Evolutionary conservation across 2,888 invertebrate species (phyloP).

Genomic region (Lissocephala sabroskyi): DNA sequence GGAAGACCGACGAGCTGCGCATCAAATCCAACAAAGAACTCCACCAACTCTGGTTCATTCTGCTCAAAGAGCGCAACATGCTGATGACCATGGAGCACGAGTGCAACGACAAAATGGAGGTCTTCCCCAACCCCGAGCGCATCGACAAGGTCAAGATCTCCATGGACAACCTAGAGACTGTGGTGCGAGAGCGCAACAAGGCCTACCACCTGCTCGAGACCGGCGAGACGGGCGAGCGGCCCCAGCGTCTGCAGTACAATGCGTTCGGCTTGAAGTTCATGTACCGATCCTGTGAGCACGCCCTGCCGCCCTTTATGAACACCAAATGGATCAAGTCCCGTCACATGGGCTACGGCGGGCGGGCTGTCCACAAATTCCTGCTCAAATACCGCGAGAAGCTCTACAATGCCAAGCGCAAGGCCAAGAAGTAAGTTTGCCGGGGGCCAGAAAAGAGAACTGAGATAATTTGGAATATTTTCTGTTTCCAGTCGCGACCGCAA

Average conservation of each 20-base stretch:
- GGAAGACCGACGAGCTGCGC: slow-evolving; percentile 91
- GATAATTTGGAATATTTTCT: slow-evolving; percentile 5
- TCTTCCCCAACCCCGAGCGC: slow-evolving; percentile 94
- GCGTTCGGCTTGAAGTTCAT: slow-evolving; percentile 77
- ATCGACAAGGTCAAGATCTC: slow-evolving; percentile 95
- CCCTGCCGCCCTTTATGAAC: slow-evolving; percentile 80
- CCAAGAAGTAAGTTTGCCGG: slow-evolving; percentile 73
- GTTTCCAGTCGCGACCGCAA: slow-evolving; percentile 75
- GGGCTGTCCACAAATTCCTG: slow-evolving; percentile 78
- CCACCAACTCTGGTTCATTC: slow-evolving; percentile 94
- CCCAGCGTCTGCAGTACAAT: slow-evolving; percentile 76
- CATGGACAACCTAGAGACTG: slow-evolving; percentile 93
- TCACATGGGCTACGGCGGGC: slow-evolving; percentile 75
- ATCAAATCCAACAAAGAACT: slow-evolving; percentile 96
- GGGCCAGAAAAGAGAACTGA: background rate
- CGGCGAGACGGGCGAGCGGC: slow-evolving; percentile 86
- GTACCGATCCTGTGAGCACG: slow-evolving; percentile 77
- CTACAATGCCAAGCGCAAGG: slow-evolving; percentile 75
- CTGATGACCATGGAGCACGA: slow-evolving; percentile 95
- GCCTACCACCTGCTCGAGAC: slow-evolving; percentile 93
- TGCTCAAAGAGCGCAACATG: slow-evolving; percentile 98
- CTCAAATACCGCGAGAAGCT: slow-evolving; percentile 79
- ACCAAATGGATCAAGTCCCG: slow-evolving; percentile 77
- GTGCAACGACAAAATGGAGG: slow-evolving; percentile 77
- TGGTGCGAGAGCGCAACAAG: slow-evolving; percentile 92